Evolutionary conservation across 2,797 vertebrate species (phyloP).

Genomic region (Benthosema pterotum): DNA sequence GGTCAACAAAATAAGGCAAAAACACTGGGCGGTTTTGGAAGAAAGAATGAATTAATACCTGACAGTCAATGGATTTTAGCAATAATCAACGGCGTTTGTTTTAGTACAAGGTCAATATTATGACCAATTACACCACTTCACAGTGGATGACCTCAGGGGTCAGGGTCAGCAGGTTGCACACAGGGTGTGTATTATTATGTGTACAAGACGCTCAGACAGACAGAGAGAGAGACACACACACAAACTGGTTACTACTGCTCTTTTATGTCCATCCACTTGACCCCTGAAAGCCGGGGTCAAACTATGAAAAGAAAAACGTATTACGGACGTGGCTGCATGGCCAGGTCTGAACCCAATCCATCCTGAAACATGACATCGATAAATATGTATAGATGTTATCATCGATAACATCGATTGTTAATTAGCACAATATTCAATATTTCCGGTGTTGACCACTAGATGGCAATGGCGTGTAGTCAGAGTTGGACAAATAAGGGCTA

Average conservation of each 20-base stretch:
- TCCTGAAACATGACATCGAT: slow-evolving; percentile 7
- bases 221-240: slow-evolving; percentile 1
- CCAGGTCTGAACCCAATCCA: slow-evolving; percentile 23
- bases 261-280: slow-evolving; percentile 53
- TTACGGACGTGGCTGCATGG: not conserved
- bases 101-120: slow-evolving; percentile 71
- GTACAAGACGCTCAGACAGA: slow-evolving; percentile 35
- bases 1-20: too few species aligned
- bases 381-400: not conserved
- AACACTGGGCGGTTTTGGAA: too few species aligned
- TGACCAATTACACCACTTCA: slow-evolving; percentile 44
- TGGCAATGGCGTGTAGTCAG: too few species aligned
- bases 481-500: too few species aligned
- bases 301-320: slow-evolving; percentile 31
- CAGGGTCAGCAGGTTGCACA: slow-evolving; percentile 41
- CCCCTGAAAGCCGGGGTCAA: slow-evolving; percentile 38
- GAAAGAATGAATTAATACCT: too few species aligned
- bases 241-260: slow-evolving; percentile 23
- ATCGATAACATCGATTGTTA: too few species aligned
- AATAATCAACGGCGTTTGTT: slow-evolving; percentile 61
- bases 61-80: slow-evolving; percentile 31
- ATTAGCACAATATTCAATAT: too few species aligned
- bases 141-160: slow-evolving; percentile 20
- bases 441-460: too few species aligned
- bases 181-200: not conserved